These are phyloP conservation scores for Rhabdomys dilectus DNA, from an alignment of 2,113 vertebrate species.

Conservation along the genomic window DNA sequence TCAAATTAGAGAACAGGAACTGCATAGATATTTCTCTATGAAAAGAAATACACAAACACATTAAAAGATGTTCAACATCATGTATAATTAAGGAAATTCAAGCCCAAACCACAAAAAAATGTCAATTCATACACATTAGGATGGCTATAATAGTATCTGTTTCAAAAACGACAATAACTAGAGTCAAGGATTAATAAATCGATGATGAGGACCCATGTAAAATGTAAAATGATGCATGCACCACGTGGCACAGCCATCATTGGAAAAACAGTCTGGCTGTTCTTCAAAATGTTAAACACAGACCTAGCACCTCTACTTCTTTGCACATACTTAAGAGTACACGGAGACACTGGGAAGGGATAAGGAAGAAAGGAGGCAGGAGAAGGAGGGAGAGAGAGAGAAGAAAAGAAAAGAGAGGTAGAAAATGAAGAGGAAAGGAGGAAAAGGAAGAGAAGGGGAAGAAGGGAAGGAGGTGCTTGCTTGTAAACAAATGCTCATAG, in stretches of 20 bases:
- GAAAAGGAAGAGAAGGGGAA: not conserved
- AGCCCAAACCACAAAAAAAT: constrained; percentile 20
- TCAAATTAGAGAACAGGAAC: not conserved
- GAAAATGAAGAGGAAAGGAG: not conserved
- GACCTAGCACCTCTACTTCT: not conserved
- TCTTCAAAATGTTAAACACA: constrained; percentile 39
- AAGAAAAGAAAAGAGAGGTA: not conserved
- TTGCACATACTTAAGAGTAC: not conserved
- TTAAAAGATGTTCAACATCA: constrained; percentile 5
- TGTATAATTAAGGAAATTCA: not conserved
- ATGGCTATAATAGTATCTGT: not conserved
- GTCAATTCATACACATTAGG: not conserved
- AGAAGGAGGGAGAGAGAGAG: not conserved
- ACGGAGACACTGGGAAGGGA: not conserved
- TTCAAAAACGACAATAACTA: not conserved
- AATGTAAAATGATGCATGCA: not conserved
- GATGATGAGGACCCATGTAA: not conserved
- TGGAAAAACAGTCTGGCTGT: constrained; percentile 33
- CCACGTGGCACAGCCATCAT: not conserved
- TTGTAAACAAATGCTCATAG: constrained; percentile 19
- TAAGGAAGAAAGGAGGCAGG: not conserved
- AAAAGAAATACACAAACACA: constrained; percentile 18
- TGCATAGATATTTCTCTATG: not conserved
- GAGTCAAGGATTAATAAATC: not conserved
- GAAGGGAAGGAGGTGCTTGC: not conserved